Conservation (phyloP, 2,113 vertebrate species). For the Melanostigma gelatinosum region DNA sequence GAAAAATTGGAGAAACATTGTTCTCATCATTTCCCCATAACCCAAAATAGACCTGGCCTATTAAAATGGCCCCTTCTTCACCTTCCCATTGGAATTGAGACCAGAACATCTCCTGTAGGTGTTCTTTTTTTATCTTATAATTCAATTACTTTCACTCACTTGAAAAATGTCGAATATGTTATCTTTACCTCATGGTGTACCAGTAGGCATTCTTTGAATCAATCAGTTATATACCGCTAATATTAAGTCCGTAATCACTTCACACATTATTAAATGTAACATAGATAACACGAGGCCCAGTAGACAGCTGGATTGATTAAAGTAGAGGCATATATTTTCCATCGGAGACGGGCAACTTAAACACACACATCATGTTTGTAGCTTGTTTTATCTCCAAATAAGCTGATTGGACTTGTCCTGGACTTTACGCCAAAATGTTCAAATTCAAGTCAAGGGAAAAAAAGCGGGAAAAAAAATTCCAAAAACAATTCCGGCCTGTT, state of each 20-base stretch:
- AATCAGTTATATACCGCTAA: background rate
- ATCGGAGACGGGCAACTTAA: background rate
- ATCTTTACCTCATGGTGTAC: background rate
- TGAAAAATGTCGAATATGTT: background rate
- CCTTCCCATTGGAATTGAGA: constrained; percentile 43
- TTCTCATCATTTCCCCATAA: constrained; percentile 48
- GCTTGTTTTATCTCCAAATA: too few species aligned
- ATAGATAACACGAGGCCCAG: background rate
- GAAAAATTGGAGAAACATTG: constrained; percentile 60
- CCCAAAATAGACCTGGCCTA: constrained; percentile 63
- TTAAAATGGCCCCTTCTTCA: constrained; percentile 53
- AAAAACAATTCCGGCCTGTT: background rate
- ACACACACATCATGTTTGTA: too few species aligned
- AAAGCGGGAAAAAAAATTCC: too few species aligned
- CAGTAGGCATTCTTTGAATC: background rate
- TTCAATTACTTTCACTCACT: constrained; percentile 2
- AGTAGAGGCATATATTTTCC: background rate
- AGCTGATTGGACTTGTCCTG: too few species aligned
- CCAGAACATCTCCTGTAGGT: constrained; percentile 27
- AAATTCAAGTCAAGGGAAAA: too few species aligned
- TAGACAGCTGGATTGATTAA: background rate
- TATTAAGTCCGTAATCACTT: background rate
- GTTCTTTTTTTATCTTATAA: background rate
- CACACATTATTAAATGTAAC: background rate
- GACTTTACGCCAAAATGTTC: too few species aligned